Percentiles rank a stretch among this genome's conserved stretches.
These are phyloP conservation scores for Entomobrya multifasciata DNA, from an alignment of 2,888 invertebrate species.

Conservation along the genomic window DNA sequence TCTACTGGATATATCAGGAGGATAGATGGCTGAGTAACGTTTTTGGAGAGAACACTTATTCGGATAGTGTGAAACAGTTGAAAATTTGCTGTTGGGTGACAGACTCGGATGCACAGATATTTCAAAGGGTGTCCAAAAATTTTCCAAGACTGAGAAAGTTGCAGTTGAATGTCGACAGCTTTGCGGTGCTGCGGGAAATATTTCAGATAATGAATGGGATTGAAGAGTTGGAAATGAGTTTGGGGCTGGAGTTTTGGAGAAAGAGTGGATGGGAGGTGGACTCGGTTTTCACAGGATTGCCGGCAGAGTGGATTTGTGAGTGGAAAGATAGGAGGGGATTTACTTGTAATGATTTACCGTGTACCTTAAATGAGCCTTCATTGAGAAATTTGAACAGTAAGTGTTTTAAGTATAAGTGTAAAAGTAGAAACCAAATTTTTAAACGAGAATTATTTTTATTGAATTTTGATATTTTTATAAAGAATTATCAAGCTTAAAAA, in stretches of 20 bases:
- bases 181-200: conserved; percentile 35
- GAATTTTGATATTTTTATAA: background rate
- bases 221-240: conserved; percentile 56
- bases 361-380: conserved; percentile 41
- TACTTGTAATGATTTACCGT: conserved; percentile 48
- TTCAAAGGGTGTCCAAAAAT: conserved; percentile 47
- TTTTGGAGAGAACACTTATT: conserved; percentile 47
- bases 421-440: too few relatives aligned
- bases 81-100: conserved; percentile 59
- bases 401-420: too few relatives aligned
- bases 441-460: background rate
- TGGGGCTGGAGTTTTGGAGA: conserved; percentile 53
- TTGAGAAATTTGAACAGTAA: conserved; percentile 44
- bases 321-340: conserved; percentile 1
- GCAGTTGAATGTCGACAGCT: conserved; percentile 37
- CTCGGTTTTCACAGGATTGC: conserved; percentile 48
- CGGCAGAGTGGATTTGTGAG: conserved; percentile 8
- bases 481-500: conserved; percentile 52
- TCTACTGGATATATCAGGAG: conserved; percentile 66
- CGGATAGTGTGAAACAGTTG: conserved; percentile 7
- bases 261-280: conserved; percentile 46
- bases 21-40: conserved; percentile 58
- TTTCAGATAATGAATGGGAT: conserved; percentile 51
- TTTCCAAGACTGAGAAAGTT: conserved; percentile 56
- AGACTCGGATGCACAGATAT: conserved; percentile 45